Percentiles rank a stretch among this genome's conserved stretches.
Evolutionary conservation across 2,113 vertebrate genomes (phyloP).

Genomic region (Gymnobelideus leadbeateri): DNA sequence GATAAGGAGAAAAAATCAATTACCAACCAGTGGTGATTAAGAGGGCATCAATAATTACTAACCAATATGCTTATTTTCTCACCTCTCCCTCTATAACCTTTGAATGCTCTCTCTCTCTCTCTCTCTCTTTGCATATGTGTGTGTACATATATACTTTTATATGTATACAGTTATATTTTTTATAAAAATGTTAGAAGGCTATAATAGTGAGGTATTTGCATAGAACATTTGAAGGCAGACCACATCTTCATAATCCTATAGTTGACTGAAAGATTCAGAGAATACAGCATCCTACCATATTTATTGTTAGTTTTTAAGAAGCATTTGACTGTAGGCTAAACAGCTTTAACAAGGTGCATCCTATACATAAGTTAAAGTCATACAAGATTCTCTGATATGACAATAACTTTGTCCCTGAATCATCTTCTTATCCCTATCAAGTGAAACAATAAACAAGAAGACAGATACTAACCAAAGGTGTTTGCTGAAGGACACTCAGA

Average conservation of each 20-base stretch:
- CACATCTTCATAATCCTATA: neutral
- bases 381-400: neutral
- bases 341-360: neutral
- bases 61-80: neutral
- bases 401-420: neutral
- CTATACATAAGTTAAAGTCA: neutral
- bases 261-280: neutral
- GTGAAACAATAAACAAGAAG: neutral
- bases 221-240: neutral
- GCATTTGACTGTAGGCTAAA: neutral
- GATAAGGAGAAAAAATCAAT: neutral
- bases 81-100: neutral
- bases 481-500: neutral
- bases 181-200: neutral
- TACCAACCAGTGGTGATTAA: neutral
- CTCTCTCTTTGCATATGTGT: neutral
- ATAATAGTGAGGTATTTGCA: neutral
- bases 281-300: neutral
- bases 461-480: neutral
- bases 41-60: neutral
- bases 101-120: neutral
- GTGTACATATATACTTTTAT: neutral
- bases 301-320: neutral
- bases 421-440: neutral
- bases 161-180: neutral